A percentile compares a stretch with the other conserved stretches of the same genome.
These are phyloP conservation scores for Protodeltote pygarga DNA, from an alignment of 2,888 invertebrate species.

Conservation along the genomic window DNA sequence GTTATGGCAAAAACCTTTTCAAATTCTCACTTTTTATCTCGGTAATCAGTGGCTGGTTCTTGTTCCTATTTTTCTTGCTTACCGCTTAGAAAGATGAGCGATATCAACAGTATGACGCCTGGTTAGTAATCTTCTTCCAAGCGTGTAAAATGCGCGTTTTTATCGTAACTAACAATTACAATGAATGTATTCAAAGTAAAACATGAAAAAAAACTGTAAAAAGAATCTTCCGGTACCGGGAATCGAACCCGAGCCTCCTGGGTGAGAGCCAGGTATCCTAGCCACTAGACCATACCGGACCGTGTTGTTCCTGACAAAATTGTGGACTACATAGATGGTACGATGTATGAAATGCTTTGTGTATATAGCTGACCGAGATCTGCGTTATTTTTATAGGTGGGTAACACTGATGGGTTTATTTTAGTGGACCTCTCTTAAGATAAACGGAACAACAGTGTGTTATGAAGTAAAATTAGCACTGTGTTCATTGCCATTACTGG, in stretches of 20 bases:
- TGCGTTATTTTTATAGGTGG: constrained; percentile 37
- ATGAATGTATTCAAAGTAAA: constrained; percentile 40
- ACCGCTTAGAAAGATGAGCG: constrained; percentile 60
- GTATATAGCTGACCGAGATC: constrained; percentile 38
- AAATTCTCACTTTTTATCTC: constrained; percentile 62
- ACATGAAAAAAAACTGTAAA: constrained; percentile 43
- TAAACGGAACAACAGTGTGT: constrained; percentile 44
- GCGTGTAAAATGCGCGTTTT: constrained; percentile 36
- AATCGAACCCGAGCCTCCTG: constrained; percentile 89
- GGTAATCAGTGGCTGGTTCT: constrained; percentile 51
- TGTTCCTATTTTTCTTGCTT: constrained; percentile 58
- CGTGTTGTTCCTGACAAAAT: not conserved
- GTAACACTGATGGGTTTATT: constrained; percentile 32
- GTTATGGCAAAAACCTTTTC: constrained; percentile 54
- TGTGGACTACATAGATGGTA: not conserved
- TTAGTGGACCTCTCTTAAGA: constrained; percentile 33
- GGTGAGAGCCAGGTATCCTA: constrained; percentile 88
- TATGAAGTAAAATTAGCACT: constrained; percentile 53
- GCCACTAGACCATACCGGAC: constrained; percentile 88
- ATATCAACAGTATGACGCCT: constrained; percentile 45
- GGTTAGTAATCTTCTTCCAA: constrained; percentile 41
- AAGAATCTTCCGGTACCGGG: constrained; percentile 86
- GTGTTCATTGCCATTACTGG: constrained; percentile 49
- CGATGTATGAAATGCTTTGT: constrained; percentile 1
- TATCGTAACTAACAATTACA: constrained; percentile 40